phyloP scores from a whole-genome alignment of 2,113 vertebrate genomes.

The Aptenodytes forsteri region DNA sequence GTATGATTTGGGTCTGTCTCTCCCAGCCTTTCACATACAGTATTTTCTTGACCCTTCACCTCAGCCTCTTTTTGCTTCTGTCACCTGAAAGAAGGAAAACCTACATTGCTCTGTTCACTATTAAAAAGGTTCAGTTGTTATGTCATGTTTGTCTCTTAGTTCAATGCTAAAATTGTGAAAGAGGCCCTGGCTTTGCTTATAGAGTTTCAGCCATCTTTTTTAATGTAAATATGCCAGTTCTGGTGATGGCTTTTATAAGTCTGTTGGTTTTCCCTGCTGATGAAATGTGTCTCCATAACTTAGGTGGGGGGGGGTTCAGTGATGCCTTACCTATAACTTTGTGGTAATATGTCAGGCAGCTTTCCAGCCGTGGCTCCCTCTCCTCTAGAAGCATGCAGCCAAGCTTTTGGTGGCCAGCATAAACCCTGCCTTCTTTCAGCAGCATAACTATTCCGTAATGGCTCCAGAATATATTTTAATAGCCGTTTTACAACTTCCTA shows the following conservation, averaged over 20 bases:
- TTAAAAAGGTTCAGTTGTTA: background rate
- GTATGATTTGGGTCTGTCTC: background rate
- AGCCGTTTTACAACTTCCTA: conserved; percentile 4
- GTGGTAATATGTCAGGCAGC: background rate
- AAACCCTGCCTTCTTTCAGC: background rate
- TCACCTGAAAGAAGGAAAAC: background rate
- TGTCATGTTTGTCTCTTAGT: background rate
- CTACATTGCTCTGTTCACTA: accelerated
- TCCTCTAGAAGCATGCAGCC: background rate
- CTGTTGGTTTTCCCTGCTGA: background rate
- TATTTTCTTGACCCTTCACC: background rate
- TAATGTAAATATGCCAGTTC: background rate
- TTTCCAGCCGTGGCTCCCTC: background rate
- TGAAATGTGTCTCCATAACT: background rate
- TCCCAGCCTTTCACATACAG: background rate
- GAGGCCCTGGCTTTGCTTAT: background rate
- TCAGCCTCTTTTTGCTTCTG: background rate
- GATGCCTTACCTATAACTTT: background rate
- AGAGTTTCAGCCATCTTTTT: background rate
- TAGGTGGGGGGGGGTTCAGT: background rate
- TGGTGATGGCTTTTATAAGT: background rate
- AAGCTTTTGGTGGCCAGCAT: background rate
- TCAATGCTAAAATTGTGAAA: background rate
- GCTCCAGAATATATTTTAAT: conserved; percentile 24
- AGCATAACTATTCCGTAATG: background rate